phyloP scores from a whole-genome alignment of 2,113 vertebrate genomes.

The Sinocyclocheilus maitianheensis region DNA sequence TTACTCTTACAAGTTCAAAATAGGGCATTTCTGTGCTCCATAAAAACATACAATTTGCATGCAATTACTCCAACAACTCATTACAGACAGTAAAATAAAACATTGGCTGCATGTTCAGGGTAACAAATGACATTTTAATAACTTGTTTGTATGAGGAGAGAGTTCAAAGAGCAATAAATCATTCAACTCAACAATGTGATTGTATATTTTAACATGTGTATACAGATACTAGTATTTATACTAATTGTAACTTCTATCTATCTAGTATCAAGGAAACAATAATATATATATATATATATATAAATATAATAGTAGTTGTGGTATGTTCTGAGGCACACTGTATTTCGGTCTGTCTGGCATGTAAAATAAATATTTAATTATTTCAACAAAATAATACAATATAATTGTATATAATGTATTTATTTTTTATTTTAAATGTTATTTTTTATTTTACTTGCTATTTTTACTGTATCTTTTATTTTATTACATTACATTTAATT shows the following conservation, averaged over 20 bases:
- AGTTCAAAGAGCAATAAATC: background rate
- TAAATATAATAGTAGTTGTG: no score
- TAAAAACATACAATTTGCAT: constrained; percentile 11
- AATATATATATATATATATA: background rate
- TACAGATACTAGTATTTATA: background rate
- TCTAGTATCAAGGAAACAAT: background rate
- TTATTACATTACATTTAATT: no score
- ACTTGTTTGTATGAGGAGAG: background rate
- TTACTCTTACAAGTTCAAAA: background rate
- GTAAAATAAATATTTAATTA: no score
- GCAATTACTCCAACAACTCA: background rate
- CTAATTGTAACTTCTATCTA: no score
- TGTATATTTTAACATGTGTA: background rate
- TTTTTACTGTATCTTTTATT: no score
- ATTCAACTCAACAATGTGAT: background rate
- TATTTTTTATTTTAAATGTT: no score
- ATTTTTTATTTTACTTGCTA: no score
- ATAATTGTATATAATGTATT: no score
- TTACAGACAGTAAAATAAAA: background rate
- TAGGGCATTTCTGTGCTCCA: background rate
- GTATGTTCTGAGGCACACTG: no score
- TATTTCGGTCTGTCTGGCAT: no score
- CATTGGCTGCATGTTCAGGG: background rate
- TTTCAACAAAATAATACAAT: no score
- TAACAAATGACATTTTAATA: background rate